Evolutionary conservation across 2,888 invertebrate genomes (phyloP).

Genomic region (Eilema caniola): DNA sequence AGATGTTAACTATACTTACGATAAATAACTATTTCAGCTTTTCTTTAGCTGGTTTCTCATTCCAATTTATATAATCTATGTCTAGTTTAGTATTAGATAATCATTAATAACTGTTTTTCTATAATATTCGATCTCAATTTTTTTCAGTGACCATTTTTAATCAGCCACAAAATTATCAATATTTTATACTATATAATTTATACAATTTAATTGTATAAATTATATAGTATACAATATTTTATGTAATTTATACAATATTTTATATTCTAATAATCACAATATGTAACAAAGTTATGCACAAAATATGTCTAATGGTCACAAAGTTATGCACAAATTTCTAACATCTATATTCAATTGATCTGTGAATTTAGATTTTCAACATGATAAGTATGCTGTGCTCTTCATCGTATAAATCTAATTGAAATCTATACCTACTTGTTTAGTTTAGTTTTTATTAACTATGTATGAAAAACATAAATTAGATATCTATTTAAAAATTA

Average conservation of each 20-base stretch:
- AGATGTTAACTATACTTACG: constrained; percentile 24
- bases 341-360: constrained; percentile 23
- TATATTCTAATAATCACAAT: constrained; percentile 25
- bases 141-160: constrained; percentile 25
- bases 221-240: no score
- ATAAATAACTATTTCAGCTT: constrained; percentile 34
- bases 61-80: constrained; percentile 46
- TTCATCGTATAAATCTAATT: not conserved
- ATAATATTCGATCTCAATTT: constrained; percentile 43
- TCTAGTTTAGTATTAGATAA: constrained; percentile 47
- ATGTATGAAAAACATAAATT: not conserved
- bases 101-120: constrained; percentile 44
- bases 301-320: constrained; percentile 33
- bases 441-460: no score
- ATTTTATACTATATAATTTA: no score
- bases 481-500: not conserved
- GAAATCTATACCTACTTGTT: not conserved
- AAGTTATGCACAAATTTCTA: constrained; percentile 41
- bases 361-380: constrained; percentile 27
- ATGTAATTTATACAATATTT: constrained; percentile 31
- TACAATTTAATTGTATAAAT: no score
- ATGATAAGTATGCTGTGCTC: constrained; percentile 19
- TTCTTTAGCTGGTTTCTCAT: constrained; percentile 50
- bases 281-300: constrained; percentile 2
- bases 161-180: constrained; percentile 12